Evolutionary conservation across 2,888 invertebrate genomes (phyloP).

Genomic region (Synergus japonicus): DNA sequence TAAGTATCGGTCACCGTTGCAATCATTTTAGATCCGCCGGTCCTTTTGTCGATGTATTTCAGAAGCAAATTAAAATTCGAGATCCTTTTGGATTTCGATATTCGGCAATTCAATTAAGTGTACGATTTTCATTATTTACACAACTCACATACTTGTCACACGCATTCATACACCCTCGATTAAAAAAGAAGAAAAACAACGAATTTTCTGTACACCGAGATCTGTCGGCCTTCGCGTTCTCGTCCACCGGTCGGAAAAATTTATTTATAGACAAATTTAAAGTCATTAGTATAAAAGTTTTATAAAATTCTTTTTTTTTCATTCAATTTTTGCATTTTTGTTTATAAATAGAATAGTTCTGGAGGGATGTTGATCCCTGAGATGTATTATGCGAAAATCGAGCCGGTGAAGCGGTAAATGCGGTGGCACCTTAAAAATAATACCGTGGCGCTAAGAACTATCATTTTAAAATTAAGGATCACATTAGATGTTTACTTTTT

Average conservation of each 20-base stretch:
- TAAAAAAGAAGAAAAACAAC: slow-evolving; percentile 62
- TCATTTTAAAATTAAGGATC: slow-evolving; percentile 50
- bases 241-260: slow-evolving; percentile 37
- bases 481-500: slow-evolving; percentile 23
- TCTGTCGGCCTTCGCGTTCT: slow-evolving; percentile 70
- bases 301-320: slow-evolving; percentile 11
- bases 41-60: slow-evolving; percentile 24
- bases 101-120: slow-evolving; percentile 23
- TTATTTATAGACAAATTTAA: background rate
- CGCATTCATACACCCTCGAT: slow-evolving; percentile 48
- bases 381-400: slow-evolving; percentile 27
- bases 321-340: slow-evolving; percentile 34
- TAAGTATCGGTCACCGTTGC: slow-evolving; percentile 34
- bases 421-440: slow-evolving; percentile 74
- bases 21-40: slow-evolving; percentile 25
- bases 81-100: slow-evolving; percentile 37
- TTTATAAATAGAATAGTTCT: slow-evolving; percentile 34
- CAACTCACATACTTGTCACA: slow-evolving; percentile 53
- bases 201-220: slow-evolving; percentile 73
- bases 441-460: slow-evolving; percentile 76
- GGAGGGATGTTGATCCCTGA: background rate
- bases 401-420: slow-evolving; percentile 61
- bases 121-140: slow-evolving; percentile 55
- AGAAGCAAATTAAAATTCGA: slow-evolving; percentile 29
- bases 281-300: background rate